Evolutionary conservation across 64 coral and sea anemone genomes (phyloP), one percentile per base, ranked within the genome.

Genomic region (Porites lutea): DNA sequence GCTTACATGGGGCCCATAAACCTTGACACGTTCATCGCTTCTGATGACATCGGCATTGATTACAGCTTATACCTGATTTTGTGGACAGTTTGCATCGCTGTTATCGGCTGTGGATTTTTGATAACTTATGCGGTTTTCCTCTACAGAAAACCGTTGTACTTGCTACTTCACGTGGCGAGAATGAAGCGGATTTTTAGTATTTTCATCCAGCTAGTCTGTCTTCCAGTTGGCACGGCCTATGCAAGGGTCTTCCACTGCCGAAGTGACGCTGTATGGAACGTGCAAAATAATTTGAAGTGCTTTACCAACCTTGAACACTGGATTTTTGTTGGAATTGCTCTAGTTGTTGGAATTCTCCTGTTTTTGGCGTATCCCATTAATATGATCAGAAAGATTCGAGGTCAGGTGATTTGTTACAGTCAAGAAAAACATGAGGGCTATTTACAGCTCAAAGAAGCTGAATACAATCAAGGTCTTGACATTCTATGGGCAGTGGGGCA

Each of bases 401-500:
- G 92, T 3, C 94, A 99, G 60, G 97, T 99, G 3, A 83, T 99
- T 18, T 96, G 94, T 2, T 96, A 90, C 65, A 80, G 92, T 46
- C 88, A 92, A 62, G 92, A 79, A 12, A 93, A 99, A 66, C 97
- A 99, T 19, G 97, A 99, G 59, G 97, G 97, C 0, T 99, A 99
- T 64, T 61, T 99, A 4, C 94, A 96, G 78, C 79, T 99, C 0
- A 99, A 99, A 70, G 97, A 99, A 86, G 94, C 97, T 43, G 97
- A 99, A 55, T 99, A 99, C 66, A 93, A 96, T 47, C 94, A 99
- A 74, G 97, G 97, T 3, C 67, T 99, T 13, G 97, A 99, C 72
- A 99, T 99, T 48, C 88, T 99, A 18, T 99, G 97, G 97, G 97
- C 94, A 66, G 97, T 99, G 10, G 97, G 94, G 54, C 97, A 99